Percentiles rank a stretch among this genome's conserved stretches.
These are phyloP conservation scores for Botia almorhae DNA, from an alignment of 2,797 vertebrate genomes.

Conservation along the genomic window DNA sequence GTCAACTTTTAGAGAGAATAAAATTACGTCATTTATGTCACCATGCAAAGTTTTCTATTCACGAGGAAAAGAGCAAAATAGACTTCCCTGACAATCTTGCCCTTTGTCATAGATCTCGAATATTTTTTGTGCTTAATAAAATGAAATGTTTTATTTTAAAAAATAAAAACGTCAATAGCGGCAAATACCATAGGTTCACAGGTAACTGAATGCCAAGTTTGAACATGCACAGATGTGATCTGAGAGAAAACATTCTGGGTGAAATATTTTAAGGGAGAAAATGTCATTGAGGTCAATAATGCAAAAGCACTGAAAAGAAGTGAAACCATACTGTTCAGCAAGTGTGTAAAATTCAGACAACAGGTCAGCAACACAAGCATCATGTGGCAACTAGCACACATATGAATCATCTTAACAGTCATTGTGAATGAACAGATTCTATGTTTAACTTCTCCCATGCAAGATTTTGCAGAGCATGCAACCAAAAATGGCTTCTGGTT, in stretches of 20 bases:
- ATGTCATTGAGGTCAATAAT: not conserved
- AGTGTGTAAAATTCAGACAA: not conserved
- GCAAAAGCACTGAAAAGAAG: not conserved
- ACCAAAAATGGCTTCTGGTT: constrained; percentile 2
- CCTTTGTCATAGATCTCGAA: not conserved
- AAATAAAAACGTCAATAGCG: no score
- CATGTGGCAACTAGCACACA: not conserved
- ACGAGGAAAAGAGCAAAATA: not conserved
- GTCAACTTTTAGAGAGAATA: no score
- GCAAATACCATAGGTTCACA: no score
- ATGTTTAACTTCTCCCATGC: constrained; percentile 16
- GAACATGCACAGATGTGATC: no score
- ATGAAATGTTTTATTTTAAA: no score
- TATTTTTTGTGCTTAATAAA: no score
- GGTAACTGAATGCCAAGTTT: no score
- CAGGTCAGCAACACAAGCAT: constrained; percentile 11
- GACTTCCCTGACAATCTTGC: not conserved
- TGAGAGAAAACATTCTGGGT: no score
- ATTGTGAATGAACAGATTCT: constrained; percentile 27
- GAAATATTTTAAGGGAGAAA: no score
- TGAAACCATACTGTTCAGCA: not conserved
- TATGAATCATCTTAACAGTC: constrained; percentile 17
- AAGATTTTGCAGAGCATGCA: not conserved
- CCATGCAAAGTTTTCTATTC: not conserved
- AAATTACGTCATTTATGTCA: no score